Evolutionary conservation across 35 echinoderm and acorn worm genomes (phyloP), one percentile per base, ranked within the genome.

Genomic region (Holothuria glaberrima): DNA sequence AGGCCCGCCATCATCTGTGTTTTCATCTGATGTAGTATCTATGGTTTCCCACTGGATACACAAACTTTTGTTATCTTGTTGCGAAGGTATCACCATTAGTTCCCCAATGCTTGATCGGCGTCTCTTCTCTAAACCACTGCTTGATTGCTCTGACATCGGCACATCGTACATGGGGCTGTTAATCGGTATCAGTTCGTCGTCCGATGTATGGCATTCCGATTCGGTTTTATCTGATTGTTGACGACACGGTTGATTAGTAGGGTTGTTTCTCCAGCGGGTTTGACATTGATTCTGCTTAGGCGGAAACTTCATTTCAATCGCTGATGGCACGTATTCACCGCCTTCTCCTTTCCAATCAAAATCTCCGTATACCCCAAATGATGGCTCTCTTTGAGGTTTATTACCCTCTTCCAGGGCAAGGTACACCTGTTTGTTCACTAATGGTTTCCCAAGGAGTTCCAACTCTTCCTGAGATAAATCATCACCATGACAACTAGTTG

Each of bases 101-200:
- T 75, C 71, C 13, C 71, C 71, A 31, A 75, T 21, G 41, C 71
- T 75, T 35, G 71, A 75, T 4, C 71, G 34, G 9, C 71, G 71
- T 41, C 71, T 75, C 71, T 75, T 75, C 29, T 75, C 33, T 16
- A 75, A 45, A 6, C 19, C 33, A 16, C 32, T 35, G 3, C 21
- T 12, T 69, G 32, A 32, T 41, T 75, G 32, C 0, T 7, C 34
- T 9, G 28, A 38, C 44, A 38, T 32, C 24, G 44, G 32, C 0
- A 31, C 34, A 21, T 75, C 44, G 34, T 75, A 75, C 71, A 75
- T 21, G 5, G 71, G 71, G 33, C 71, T 75, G 33, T 75, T 75
- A n/a, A 75, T 41, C 20, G 71, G 71, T 75, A 75, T 75, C 71
- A 32, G 71, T n/a, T 75, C 71, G 20, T 75, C 71, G 71, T 75